Evolutionary conservation across 1,140 invertebrate species (phyloP), one percentile per base, ranked within the genome.

Genomic region (Formica selysi): DNA sequence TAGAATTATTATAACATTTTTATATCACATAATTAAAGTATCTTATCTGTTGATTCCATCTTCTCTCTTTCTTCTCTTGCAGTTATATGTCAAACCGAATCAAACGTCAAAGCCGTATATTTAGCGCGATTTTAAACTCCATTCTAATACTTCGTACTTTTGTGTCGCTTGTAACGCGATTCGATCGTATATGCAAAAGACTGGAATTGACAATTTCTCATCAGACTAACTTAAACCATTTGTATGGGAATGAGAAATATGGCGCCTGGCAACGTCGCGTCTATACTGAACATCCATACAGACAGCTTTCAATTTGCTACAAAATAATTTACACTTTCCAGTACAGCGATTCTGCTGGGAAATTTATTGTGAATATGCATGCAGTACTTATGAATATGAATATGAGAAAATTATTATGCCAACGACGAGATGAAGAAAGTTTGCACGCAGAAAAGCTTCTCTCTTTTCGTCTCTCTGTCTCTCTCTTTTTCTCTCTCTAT

Each of bases 301-400:
- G n/a, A 62, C 87, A 89, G 76, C 76, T 87, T 90, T 90, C 88
- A 90, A 90, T 90, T 90, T 85, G 80, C 64, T 57, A 19, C 67
- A 65, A 90, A 90, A 90, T 90, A 90, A 90, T 90, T 90, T 85
- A 90, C 86, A 81, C 86, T 90, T 90, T 90, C 71, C 70, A 62
- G 61, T 26, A 36, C 29, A 62, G 26, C 51, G 74, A 78, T 38
- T 76, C 65, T 64, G 38, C 54, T 61, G 80, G 76, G 88, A 87
- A 90, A 90, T 90, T 86, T 90, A 90, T 90, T 70, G 80, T 79
- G 89, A 90, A 90, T 90, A 90, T 90, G 88, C 81, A 90, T 90
- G 88, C 80, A 64, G 68, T 61, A 70, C 87, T 89, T 87, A 90
- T 90, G 88, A 90, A 90, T 90, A 90, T 90, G 89, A 90, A 90